These are phyloP conservation scores for Silurus aristotelis DNA, from an alignment of 2,797 vertebrate species.

Conservation along the genomic window DNA sequence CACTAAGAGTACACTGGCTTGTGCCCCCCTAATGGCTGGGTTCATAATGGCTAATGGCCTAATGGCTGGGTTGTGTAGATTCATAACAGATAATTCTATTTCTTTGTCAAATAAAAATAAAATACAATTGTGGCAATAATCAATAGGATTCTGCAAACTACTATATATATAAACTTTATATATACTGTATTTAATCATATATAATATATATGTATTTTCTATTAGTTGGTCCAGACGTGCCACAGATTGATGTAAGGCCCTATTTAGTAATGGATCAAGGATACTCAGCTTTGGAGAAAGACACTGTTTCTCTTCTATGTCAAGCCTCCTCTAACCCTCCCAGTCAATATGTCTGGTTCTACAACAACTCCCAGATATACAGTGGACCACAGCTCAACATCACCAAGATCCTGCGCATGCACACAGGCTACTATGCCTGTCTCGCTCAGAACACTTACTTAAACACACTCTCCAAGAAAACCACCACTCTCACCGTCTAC, in stretches of 20 bases:
- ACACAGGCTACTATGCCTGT: conserved; percentile 87
- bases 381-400: conserved; percentile 79
- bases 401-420: conserved; percentile 74
- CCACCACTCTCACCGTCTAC: conserved; percentile 84
- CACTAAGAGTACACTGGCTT: too few species aligned
- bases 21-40: too few species aligned
- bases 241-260: conserved; percentile 82
- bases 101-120: not conserved
- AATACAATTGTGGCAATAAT: not conserved
- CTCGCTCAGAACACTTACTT: conserved; percentile 83
- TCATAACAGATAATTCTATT: not conserved
- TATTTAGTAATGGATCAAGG: conserved; percentile 78
- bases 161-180: not conserved
- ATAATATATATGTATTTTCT: not conserved
- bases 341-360: conserved; percentile 88
- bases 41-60: too few species aligned
- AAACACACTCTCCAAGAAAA: conserved; percentile 81
- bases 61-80: not conserved
- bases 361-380: conserved; percentile 83
- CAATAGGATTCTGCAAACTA: not conserved
- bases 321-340: conserved; percentile 85
- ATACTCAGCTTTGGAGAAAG: conserved; percentile 83
- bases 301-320: conserved; percentile 85
- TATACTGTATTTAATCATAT: too few species aligned
- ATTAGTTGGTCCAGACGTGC: conserved; percentile 84